Conservation (phyloP, 2,113 vertebrate species). For the Osmerus mordax region DNA sequence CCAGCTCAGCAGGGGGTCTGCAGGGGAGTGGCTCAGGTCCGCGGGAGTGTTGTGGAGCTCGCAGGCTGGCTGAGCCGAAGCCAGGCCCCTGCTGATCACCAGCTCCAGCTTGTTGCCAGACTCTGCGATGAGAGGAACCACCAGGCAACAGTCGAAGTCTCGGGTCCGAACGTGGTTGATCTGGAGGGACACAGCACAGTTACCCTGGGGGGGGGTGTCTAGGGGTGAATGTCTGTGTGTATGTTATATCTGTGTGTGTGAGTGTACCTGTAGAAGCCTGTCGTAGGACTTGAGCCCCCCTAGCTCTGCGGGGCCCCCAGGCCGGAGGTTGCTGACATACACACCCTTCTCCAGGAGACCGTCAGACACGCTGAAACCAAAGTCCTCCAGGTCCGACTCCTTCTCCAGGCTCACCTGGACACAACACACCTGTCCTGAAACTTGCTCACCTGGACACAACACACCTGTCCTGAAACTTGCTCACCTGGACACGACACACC, state of each 20-base stretch:
- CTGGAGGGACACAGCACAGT: slow-evolving; percentile 55
- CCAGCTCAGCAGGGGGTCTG: slow-evolving; percentile 74
- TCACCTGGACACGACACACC: too few species aligned
- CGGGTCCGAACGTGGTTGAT: slow-evolving; percentile 95
- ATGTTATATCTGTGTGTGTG: background rate
- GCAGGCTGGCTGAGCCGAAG: slow-evolving; percentile 71
- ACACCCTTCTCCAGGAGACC: slow-evolving; percentile 93
- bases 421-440: background rate
- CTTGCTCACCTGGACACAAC: too few species aligned
- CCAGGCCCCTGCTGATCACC: slow-evolving; percentile 91
- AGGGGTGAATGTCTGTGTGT: background rate
- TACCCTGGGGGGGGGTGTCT: background rate
- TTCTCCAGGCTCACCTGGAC: slow-evolving; percentile 89
- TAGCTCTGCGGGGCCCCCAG: slow-evolving; percentile 84
- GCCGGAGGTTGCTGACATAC: slow-evolving; percentile 91
- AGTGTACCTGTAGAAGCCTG: slow-evolving; percentile 87
- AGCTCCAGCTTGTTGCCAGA: slow-evolving; percentile 95
- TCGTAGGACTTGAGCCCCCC: slow-evolving; percentile 89
- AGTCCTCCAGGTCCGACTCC: slow-evolving; percentile 88
- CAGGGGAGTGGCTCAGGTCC: slow-evolving; percentile 53
- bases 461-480: too few species aligned
- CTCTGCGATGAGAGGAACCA: slow-evolving; percentile 94
- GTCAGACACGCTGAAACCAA: slow-evolving; percentile 98
- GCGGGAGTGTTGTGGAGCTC: slow-evolving; percentile 36
- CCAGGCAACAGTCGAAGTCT: slow-evolving; percentile 97